Percentiles rank a stretch among this genome's conserved stretches.
phyloP scores from a whole-genome alignment of 1,140 invertebrate genomes.

The Ylistrum balloti region DNA sequence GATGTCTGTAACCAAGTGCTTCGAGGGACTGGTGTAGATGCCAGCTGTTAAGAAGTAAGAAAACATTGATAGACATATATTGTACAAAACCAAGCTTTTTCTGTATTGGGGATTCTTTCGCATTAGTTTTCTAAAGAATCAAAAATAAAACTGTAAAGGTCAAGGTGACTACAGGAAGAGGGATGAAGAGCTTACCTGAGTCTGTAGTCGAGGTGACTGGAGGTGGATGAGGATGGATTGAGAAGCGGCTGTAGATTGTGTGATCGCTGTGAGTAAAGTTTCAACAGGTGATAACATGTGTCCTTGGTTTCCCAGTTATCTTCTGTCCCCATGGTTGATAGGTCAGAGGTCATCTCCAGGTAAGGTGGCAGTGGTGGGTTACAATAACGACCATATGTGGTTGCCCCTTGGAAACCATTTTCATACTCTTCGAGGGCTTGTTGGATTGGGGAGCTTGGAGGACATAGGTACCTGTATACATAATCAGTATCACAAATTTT shows the following conservation, averaged over 20 bases:
- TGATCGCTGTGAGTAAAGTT: slow-evolving; percentile 86
- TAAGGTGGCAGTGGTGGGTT: slow-evolving; percentile 85
- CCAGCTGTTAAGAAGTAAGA: slow-evolving; percentile 81
- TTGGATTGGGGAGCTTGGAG: slow-evolving; percentile 87
- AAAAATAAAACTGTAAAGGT: slow-evolving; percentile 5
- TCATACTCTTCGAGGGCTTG: slow-evolving; percentile 89
- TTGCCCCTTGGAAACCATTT: slow-evolving; percentile 84
- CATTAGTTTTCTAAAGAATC: no score
- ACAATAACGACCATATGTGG: slow-evolving; percentile 82
- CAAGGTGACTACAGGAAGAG: neutral
- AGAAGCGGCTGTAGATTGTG: slow-evolving; percentile 88
- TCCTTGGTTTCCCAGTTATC: slow-evolving; percentile 83
- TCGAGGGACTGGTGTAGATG: slow-evolving; percentile 88
- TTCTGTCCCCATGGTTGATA: slow-evolving; percentile 54
- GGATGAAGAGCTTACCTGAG: slow-evolving; percentile 86
- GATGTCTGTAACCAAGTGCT: slow-evolving; percentile 87
- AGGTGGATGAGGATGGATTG: slow-evolving; percentile 90
- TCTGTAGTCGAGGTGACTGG: slow-evolving; percentile 91
- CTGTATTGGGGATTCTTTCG: no score
- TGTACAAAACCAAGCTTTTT: no score
- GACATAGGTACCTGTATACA: slow-evolving; percentile 85
- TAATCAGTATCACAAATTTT: no score
- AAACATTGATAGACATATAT: neutral
- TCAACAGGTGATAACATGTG: slow-evolving; percentile 92
- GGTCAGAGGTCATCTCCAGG: slow-evolving; percentile 69